Percentiles rank a stretch among this genome's conserved stretches.
Evolutionary conservation across 53 echinoderm and acorn worm species (phyloP).

Genomic region (Crossaster papposus): DNA sequence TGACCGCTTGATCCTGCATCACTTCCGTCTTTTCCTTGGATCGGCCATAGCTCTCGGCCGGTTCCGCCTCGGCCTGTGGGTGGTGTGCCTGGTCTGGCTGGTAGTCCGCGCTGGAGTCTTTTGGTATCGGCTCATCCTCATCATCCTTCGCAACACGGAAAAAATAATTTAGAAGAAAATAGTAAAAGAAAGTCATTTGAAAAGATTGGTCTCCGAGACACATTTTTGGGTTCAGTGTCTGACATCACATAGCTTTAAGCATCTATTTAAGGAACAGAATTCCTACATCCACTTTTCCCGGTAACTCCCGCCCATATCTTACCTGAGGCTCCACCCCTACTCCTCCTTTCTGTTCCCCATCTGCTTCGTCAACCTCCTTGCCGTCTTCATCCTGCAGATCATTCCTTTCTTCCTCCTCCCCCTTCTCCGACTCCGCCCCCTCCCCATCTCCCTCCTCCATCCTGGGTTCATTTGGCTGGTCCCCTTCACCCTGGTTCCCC

Average conservation of each 20-base stretch:
- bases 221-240: no score
- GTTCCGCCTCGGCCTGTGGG: constrained; percentile 70
- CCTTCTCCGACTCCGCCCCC: constrained; percentile 57
- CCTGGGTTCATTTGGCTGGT: constrained; percentile 47
- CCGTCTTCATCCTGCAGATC: constrained; percentile 58
- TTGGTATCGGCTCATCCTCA: constrained; percentile 21
- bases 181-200: no score
- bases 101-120: constrained; percentile 62
- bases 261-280: no score
- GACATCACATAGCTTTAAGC: no score
- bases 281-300: no score
- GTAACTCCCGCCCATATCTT: background rate
- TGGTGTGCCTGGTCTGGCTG: constrained; percentile 83
- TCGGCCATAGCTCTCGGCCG: constrained; percentile 80
- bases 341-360: constrained; percentile 64
- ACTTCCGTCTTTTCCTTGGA: constrained; percentile 75
- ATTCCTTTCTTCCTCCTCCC: constrained; percentile 63
- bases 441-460: constrained; percentile 46
- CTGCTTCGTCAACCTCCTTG: constrained; percentile 60
- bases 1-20: constrained; percentile 39
- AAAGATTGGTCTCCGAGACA: no score
- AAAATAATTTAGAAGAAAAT: background rate
- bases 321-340: constrained; percentile 62
- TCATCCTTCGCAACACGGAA: constrained; percentile 36
- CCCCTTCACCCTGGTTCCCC: constrained; percentile 49